Evolutionary conservation across 2,797 vertebrate genomes (phyloP).

Genomic region (Lophura swinhoii): DNA sequence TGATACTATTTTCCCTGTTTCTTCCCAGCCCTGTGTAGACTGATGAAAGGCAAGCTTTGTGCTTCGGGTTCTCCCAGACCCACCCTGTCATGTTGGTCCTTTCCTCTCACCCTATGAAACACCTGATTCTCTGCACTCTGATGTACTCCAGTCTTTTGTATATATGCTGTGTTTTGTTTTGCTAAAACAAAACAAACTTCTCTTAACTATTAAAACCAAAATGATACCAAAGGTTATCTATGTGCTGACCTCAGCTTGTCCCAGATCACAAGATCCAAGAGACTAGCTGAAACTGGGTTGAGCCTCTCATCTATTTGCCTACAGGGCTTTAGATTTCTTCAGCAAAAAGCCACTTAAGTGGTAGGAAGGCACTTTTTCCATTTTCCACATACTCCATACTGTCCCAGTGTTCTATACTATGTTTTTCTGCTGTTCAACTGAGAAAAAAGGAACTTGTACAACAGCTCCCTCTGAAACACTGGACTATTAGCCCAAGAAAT

Average conservation of each 20-base stretch:
- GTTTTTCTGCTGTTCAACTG: neutral
- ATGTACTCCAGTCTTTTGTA: neutral
- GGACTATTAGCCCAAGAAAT: constrained; percentile 11
- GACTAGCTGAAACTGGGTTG: neutral
- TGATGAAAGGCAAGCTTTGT: neutral
- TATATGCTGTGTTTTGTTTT: no score
- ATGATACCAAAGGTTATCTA: neutral
- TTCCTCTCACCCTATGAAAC: neutral
- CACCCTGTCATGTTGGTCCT: neutral
- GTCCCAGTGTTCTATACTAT: neutral
- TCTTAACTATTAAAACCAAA: neutral
- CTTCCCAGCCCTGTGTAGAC: neutral
- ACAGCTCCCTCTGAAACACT: neutral
- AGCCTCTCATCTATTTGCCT: neutral
- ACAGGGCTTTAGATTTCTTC: neutral
- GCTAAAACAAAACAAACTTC: neutral
- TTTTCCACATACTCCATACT: neutral
- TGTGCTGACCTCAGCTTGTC: neutral
- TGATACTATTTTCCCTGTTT: neutral
- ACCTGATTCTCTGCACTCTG: neutral
- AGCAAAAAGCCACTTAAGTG: neutral
- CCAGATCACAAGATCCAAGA: neutral
- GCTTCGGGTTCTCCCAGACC: neutral
- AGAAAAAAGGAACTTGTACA: neutral
- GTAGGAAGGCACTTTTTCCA: neutral